phyloP scores from a whole-genome alignment of 2,113 vertebrate species.

The Balaenoptera acutorostrata region DNA sequence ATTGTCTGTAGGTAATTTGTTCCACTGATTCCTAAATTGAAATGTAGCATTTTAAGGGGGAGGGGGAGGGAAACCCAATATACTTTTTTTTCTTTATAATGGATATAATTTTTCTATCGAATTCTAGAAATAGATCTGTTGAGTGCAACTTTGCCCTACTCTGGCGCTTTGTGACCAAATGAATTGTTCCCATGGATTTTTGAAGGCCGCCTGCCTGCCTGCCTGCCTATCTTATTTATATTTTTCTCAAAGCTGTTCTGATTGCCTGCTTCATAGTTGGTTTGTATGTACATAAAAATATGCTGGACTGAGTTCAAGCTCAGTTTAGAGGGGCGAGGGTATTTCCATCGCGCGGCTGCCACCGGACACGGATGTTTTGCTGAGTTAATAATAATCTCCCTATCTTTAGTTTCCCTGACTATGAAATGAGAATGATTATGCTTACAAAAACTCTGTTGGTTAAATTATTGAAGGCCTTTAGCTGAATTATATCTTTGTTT shows the following conservation, averaged over 20 bases:
- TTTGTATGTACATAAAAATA: slow-evolving; percentile 43
- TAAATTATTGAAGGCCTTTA: slow-evolving; percentile 45
- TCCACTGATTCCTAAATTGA: neutral
- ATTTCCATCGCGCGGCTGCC: neutral
- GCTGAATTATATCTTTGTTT: slow-evolving; percentile 39
- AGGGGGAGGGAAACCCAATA: neutral
- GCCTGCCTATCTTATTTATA: neutral
- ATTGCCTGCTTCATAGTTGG: neutral
- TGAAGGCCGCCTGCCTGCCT: neutral
- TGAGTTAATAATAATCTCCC: slow-evolving; percentile 45
- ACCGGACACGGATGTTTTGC: slow-evolving; percentile 4
- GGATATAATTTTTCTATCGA: slow-evolving; percentile 11
- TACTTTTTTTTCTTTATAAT: neutral
- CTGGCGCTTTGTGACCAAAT: neutral
- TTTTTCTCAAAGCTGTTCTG: neutral
- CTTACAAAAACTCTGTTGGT: slow-evolving; percentile 33
- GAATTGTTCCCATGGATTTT: neutral
- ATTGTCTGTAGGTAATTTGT: neutral
- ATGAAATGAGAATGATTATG: slow-evolving; percentile 47
- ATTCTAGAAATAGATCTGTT: neutral
- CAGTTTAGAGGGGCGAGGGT: neutral
- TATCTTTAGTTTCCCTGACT: slow-evolving; percentile 35
- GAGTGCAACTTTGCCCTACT: neutral
- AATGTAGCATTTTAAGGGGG: neutral
- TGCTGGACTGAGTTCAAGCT: slow-evolving; percentile 30